phyloP scores from a whole-genome alignment of 2,888 invertebrate species.

The Endotricha flammealis region DNA sequence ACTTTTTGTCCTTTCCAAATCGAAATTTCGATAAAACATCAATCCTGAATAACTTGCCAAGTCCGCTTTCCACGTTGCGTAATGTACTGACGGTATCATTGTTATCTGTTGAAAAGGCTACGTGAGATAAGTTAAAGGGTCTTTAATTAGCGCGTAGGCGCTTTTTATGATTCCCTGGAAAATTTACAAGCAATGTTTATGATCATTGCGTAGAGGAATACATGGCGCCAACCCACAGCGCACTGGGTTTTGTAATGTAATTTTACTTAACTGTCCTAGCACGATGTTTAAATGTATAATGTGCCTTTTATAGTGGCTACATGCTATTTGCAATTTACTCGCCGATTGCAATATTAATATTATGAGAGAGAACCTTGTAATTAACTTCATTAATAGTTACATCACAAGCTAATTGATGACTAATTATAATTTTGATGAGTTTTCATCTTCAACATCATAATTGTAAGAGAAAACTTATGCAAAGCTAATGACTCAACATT shows the following conservation, averaged over 20 bases:
- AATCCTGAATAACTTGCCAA: slow-evolving; percentile 57
- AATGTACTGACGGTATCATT: slow-evolving; percentile 28
- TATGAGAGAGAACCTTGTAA: too few species aligned
- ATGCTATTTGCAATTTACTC: background rate
- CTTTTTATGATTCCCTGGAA: slow-evolving; percentile 34
- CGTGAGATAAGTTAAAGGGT: slow-evolving; percentile 33
- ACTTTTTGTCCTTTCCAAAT: slow-evolving; percentile 71
- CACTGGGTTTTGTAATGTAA: slow-evolving; percentile 4
- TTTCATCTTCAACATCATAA: slow-evolving; percentile 1
- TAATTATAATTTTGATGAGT: background rate
- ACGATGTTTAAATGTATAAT: background rate
- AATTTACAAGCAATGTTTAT: slow-evolving; percentile 17
- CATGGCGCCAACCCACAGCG: slow-evolving; percentile 12
- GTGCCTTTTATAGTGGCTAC: background rate
- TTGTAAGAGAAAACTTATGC: slow-evolving; percentile 4
- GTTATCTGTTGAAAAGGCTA: slow-evolving; percentile 34
- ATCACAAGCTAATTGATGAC: background rate
- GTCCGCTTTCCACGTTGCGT: slow-evolving; percentile 68
- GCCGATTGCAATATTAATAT: background rate
- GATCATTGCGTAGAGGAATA: slow-evolving; percentile 13
- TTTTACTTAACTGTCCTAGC: background rate
- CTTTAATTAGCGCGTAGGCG: slow-evolving; percentile 57
- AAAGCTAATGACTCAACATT: slow-evolving; percentile 2
- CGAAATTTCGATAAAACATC: slow-evolving; percentile 60
- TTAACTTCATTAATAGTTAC: background rate